Base-by-base conservation (phyloP, 1,140 invertebrate species). In the Doryteuthis pealeii region DNA sequence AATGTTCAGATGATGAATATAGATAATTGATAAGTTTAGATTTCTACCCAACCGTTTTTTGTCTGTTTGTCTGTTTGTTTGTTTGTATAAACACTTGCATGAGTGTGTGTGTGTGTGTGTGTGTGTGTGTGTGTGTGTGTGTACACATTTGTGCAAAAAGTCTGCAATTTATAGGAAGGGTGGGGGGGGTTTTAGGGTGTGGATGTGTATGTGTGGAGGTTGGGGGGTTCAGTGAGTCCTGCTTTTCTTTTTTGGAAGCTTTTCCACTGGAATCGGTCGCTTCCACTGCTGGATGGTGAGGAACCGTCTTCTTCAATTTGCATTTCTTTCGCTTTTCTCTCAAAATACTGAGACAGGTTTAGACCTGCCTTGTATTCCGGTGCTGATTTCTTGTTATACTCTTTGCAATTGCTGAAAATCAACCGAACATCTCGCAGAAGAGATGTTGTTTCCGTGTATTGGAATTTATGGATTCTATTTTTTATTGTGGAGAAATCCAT, bases 401-500 rank as follows among this genome's bases (percentile, higher is more conserved):
- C 91, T 82, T 93, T 92, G 88, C 96, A 98, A 89, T 99, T 99
- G 76, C 92, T 90, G 88, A 99, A 96, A 4, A 98, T 92, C 66
- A 96, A 90, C 65, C 92, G 90, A 33, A 93, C 91, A 87, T 98
- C 96, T 0, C 87, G 89, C 62, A 96, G 90, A 67, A 97, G 90
- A 81, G 95, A 91, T 69, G 90, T 90, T 82, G 96, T 92, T 0
- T 91, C 91, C 15, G 89, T 88, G 86, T 98, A 98, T 69, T 92
- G 87, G 71, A 92, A 92, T 80, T 91, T 91, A 76, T 93, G 93
- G 62, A 98, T 90, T 88, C 96, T 96, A 70, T 85, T 87, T 33
- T 82, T 75, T 33, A 98, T 94, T 10, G 94, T 96, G 22, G 92
- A 93, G 85, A 98, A 93, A 89, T 99, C 96, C 95, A 98, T 98